phyloP scores from a whole-genome alignment of 1,140 invertebrate species.

The Zaprionus tsacasi region DNA sequence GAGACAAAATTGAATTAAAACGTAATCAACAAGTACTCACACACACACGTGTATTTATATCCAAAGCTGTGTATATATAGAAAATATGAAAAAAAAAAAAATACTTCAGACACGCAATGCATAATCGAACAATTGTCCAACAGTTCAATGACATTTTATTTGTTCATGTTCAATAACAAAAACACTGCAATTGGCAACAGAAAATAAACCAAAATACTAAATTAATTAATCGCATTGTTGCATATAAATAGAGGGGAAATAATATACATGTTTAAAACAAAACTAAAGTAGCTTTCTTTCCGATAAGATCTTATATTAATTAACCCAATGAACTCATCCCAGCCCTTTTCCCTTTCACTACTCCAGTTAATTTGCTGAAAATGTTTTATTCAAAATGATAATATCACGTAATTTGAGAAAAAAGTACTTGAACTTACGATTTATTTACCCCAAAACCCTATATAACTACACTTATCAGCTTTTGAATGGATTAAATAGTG shows the following conservation, averaged over 20 bases:
- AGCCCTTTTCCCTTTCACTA: background rate
- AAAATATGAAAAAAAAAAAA: slow-evolving; percentile 48
- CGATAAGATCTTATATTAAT: background rate
- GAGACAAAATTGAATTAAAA: slow-evolving; percentile 56
- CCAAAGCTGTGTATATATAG: slow-evolving; percentile 10
- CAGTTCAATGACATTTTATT: slow-evolving; percentile 68
- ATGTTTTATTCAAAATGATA: background rate
- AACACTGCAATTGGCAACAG: slow-evolving; percentile 47
- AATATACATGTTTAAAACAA: background rate
- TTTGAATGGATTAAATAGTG: slow-evolving; percentile 34
- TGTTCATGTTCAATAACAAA: slow-evolving; percentile 71
- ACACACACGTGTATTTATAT: slow-evolving; percentile 14
- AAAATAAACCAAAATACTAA: slow-evolving; percentile 30
- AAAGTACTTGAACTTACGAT: slow-evolving; percentile 6
- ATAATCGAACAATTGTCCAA: slow-evolving; percentile 47
- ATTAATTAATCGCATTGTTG: background rate
- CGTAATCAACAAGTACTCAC: slow-evolving; percentile 22
- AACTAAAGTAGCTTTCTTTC: background rate
- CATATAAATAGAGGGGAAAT: background rate
- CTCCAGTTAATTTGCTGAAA: background rate
- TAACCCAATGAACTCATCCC: background rate
- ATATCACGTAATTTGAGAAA: background rate
- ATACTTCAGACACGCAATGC: slow-evolving; percentile 52
- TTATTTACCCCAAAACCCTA: background rate
- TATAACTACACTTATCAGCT: background rate